Base-by-base conservation (phyloP, 2,888 invertebrate species). In the Eudasyphora cyanicolor region DNA sequence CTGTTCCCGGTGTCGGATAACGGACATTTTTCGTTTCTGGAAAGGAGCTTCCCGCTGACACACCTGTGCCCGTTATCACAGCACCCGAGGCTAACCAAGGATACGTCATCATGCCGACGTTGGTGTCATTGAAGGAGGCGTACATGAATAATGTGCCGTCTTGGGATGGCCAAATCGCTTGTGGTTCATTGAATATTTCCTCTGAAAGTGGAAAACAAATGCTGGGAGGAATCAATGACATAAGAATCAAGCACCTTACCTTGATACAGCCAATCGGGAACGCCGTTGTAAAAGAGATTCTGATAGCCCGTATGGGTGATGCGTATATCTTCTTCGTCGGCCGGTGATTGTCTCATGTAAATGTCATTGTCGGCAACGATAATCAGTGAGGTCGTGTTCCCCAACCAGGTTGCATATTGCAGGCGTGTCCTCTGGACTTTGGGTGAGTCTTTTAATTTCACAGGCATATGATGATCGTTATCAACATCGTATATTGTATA, bases 261-360 rank as follows among this genome's bases (percentile, higher is more conserved):
- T 95, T 98, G 98, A 93, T 99, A 99, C 32, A 99, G 93, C 98
- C 98, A 99, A 92, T 99, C 98, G 19, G 98, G 96, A 38, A 98
- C 95, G 76, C 98, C 98, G 92, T 98, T 98, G 93, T 97, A 98
- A 79, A 98, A 93, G 78, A 95, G 93, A 79, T 96, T 96, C n/a
- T 96, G 95, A 86, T 94, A 92, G 38, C 97, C 97, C 71, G 96
- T 95, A 89, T 94, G 94, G 71, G 97, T 97, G 89, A 97, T 94
- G 69, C 95, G 94, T 78, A 94, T 93, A 87, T 96, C 94, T 85
- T 95, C 93, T 86, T 95, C 95, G 82, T 93, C 93, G 69, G 95
- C 94, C 0, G 96, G 96, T 62, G 96, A 94, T 86, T 94, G 94
- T 88, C 96, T 93, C 88, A 97, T 94, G 93, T 96, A 97, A 89